phyloP scores from a whole-genome alignment of 2,113 vertebrate species.

The Spea multiplicata region DNA sequence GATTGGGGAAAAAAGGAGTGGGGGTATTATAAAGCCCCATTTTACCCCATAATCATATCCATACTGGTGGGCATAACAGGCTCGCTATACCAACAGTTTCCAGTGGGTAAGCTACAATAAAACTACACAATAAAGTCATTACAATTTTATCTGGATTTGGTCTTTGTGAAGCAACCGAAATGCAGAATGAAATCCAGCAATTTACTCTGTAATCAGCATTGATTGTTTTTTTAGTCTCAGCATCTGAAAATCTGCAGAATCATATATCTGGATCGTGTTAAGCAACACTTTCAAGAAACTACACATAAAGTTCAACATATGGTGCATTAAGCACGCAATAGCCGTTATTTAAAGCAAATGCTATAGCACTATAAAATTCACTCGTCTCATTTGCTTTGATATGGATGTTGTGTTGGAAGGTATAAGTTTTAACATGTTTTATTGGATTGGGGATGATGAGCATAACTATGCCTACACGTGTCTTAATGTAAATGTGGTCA shows the following conservation, averaged over 20 bases:
- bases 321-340: constrained; percentile 46
- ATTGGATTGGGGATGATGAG: constrained; percentile 18
- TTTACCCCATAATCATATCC: no score
- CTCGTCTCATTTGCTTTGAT: constrained; percentile 40
- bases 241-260: background rate
- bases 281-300: constrained; percentile 35
- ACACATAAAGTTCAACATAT: constrained; percentile 32
- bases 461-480: constrained; percentile 34
- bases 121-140: no score
- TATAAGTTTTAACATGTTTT: constrained; percentile 43
- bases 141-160: no score
- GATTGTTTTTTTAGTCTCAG: no score
- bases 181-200: no score
- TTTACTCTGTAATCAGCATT: no score
- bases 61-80: no score
- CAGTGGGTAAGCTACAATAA: no score
- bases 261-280: constrained; percentile 46
- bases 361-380: constrained; percentile 39
- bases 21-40: no score
- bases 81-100: no score
- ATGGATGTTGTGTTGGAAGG: constrained; percentile 33
- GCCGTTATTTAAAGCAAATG: constrained; percentile 39
- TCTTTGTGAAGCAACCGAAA: no score
- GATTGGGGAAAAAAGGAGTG: no score
- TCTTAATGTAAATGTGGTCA: constrained; percentile 23